Base-by-base conservation (phyloP, 2,888 invertebrate genomes). In the Cheilosia grossa region DNA sequence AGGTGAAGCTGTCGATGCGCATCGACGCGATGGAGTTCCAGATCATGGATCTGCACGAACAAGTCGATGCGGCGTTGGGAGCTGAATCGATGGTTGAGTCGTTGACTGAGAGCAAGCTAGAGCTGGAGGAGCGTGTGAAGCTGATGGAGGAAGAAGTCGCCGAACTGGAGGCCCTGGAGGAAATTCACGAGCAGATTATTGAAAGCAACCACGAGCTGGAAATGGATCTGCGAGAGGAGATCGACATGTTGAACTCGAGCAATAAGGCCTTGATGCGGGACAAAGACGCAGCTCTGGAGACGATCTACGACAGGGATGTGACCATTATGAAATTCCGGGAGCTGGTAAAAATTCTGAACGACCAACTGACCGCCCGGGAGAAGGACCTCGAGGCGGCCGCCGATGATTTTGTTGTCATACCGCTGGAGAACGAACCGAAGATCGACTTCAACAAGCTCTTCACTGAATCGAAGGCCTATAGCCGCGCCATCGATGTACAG, bases 21-120 rank as follows among this genome's bases (percentile, higher is more conserved):
- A 90, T 91, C 0, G 96, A 96, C 87, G 95, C 96, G 90, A 93
- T 98, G 93, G 97, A 98, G 90, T 95, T 95, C 54, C 96, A 97
- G 91, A 95, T 98, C 75, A 95, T 96, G 0, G 98, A 98, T 91
- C 93, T 99, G 0, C 96, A 98, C 89, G 98, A 99, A 91, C 96
- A 97, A 92, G 96, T 99, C 49, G 99, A 99, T 92, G 98, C 98
- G 0, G 98, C 99, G 0, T 93, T 99, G 40, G 99, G 99, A 0
- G 98, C 99, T 0, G 99, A 99, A 92, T 98, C 99, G 92, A 99
- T 99, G 98, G 98, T 99, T 2, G 98, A 98, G 88, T 95, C 96
- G 88, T 93, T 99, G 69, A 97, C 98, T 0, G 97, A 97, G 88
- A 96, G 96, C 90, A 99, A 99, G 92, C 94, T 99, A 92, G 95